phyloP scores from a whole-genome alignment of 2,888 invertebrate genomes.

The Platyscelio sp. region DNA sequence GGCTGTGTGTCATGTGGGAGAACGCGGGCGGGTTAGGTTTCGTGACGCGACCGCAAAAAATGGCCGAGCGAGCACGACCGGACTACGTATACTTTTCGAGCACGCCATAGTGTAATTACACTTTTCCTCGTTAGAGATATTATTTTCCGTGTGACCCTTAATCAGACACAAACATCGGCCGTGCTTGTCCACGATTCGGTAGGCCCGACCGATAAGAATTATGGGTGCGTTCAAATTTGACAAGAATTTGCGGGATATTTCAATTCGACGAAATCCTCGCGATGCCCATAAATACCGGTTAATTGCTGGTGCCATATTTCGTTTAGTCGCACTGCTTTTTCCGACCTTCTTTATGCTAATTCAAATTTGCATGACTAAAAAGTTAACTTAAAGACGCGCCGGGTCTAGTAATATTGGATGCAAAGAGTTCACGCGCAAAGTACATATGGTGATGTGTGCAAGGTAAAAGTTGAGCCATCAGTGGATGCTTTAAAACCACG shows the following conservation, averaged over 20 bases:
- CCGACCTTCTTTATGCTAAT: too few species aligned
- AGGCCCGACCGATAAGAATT: constrained; percentile 71
- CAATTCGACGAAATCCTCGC: constrained; percentile 14
- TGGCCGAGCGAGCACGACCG: constrained; percentile 54
- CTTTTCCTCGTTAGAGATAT: constrained; percentile 83
- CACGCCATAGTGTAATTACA: constrained; percentile 85
- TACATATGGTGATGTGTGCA: constrained; percentile 31
- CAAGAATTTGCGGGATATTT: constrained; percentile 20
- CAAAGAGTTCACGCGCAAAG: constrained; percentile 20
- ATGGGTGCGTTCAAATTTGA: constrained; percentile 52
- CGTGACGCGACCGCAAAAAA: constrained; percentile 66
- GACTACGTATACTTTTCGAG: constrained; percentile 72
- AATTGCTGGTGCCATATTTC: too few species aligned
- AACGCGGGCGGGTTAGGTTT: constrained; percentile 35
- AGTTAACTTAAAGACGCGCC: constrained; percentile 10
- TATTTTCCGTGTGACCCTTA: constrained; percentile 79
- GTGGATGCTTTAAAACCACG: constrained; percentile 27
- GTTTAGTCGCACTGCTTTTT: too few species aligned
- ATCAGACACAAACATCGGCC: constrained; percentile 79
- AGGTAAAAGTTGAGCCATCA: constrained; percentile 42
- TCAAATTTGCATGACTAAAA: neutral
- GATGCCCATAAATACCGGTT: neutral
- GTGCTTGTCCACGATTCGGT: constrained; percentile 76
- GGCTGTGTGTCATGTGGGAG: constrained; percentile 45
- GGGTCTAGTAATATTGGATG: constrained; percentile 13